phyloP scores from a whole-genome alignment of 2,888 invertebrate genomes.

The Chydorus sphaericus region DNA sequence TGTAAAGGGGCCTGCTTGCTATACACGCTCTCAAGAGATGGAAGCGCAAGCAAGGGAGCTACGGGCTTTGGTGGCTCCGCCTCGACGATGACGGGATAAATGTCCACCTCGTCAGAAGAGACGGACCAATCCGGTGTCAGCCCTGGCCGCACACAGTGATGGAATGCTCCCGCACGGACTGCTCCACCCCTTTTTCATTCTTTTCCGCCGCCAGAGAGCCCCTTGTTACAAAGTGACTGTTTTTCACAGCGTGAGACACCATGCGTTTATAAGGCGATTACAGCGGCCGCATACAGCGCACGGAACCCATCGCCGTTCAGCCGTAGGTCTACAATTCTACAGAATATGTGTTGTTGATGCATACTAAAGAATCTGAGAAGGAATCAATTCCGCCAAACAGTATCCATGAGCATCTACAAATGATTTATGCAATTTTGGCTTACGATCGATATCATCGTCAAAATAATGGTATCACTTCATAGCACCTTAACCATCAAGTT shows the following conservation, averaged over 20 bases:
- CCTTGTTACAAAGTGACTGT: conserved; percentile 7
- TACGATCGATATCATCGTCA: too few species aligned
- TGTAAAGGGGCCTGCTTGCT: too few species aligned
- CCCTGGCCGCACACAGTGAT: not conserved
- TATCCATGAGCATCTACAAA: too few species aligned
- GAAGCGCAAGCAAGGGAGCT: not conserved
- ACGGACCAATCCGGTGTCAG: not conserved
- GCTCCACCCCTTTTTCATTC: not conserved
- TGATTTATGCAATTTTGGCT: too few species aligned
- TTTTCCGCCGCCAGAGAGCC: not conserved
- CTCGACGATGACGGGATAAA: not conserved
- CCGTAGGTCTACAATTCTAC: too few species aligned
- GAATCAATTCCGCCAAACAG: too few species aligned
- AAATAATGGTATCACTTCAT: too few species aligned
- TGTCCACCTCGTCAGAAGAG: not conserved
- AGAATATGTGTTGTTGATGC: too few species aligned
- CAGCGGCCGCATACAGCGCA: conserved; percentile 5
- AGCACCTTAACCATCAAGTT: too few species aligned
- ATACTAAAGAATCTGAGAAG: too few species aligned
- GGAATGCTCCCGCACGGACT: conserved; percentile 5
- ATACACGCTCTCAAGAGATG: too few species aligned
- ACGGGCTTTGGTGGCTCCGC: not conserved
- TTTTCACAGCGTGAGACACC: conserved; percentile 6
- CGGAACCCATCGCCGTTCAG: not conserved
- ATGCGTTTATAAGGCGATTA: conserved; percentile 8